Evolutionary conservation across 2,797 vertebrate species (phyloP).

Genomic region (Anas bernieri): DNA sequence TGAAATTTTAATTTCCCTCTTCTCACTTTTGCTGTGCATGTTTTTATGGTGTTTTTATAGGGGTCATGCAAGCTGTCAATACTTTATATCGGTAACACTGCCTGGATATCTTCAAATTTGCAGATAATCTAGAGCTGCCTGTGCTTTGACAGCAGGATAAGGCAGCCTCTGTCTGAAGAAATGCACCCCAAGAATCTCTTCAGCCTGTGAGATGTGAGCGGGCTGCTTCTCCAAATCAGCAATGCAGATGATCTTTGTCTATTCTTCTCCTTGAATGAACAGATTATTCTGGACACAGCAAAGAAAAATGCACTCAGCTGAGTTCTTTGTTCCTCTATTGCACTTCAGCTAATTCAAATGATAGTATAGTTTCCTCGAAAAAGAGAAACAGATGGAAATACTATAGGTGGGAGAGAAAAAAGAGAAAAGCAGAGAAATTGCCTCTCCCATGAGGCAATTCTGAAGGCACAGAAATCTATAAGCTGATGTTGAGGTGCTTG

Average conservation of each 20-base stretch:
- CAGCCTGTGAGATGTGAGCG: neutral
- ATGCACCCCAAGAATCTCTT: fast-evolving
- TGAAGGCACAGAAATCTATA: neutral
- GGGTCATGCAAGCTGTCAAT: neutral
- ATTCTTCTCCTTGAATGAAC: neutral
- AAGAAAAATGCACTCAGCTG: neutral
- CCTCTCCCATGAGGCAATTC: neutral
- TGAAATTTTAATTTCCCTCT: neutral
- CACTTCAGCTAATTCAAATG: neutral
- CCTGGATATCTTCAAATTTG: neutral
- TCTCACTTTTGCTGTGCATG: fast-evolving
- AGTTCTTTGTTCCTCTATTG: neutral
- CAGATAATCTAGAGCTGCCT: neutral
- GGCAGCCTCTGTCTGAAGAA: neutral
- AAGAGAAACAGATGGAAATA: neutral
- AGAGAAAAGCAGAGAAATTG: neutral
- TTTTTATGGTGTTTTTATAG: neutral
- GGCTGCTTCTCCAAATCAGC: neutral
- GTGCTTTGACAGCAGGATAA: neutral
- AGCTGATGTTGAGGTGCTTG: too few relatives aligned
- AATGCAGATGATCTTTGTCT: neutral
- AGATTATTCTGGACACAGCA: neutral
- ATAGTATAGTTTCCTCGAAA: neutral
- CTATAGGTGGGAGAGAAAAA: neutral
- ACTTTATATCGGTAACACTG: neutral